Base-by-base conservation (phyloP, 2,888 invertebrate genomes). In the Drosophila antonietae region DNA sequence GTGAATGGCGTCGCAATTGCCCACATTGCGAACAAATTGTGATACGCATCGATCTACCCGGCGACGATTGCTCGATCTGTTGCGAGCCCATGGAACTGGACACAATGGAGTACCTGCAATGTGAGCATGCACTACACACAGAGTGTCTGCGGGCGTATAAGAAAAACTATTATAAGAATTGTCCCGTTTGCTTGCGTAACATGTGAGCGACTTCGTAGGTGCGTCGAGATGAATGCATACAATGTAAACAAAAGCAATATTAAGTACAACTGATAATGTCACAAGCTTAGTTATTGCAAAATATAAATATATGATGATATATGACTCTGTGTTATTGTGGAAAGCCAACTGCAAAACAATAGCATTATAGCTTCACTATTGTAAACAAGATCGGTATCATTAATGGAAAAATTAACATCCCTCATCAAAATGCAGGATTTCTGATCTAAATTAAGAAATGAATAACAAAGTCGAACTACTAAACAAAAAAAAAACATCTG, bases 61-160 rank as follows among this genome's bases (percentile, higher is more conserved):
- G 70, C 3, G 88, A 87, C 3, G 4, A 12, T 0, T 90, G 90
- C 39, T 9, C 58, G 0, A 82, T 90, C 20, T 90, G 90, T 51
- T 31, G 56, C 6, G 58, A 83, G 0, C 41, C 59, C 2, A 68
- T 90, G 62, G 6, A 6, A 0, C 14, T 2, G 0, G 0, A 10
- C 0, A 37, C 61, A 3, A 82, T 87, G 46, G 14, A 9, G 0
- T 65, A 66, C 8, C 23, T 90, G 0, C 49, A 12, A 0, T 90
- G 90, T 56, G 64, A 68, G 10, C 90, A 90, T 59, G 80, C 77
- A 0, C 15, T 88, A 18, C 90, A 90, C 37, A 1, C 0, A 5
- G 0, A 0, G 0, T 90, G 90, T 20, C 7, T 79, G 15, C 0
- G 0, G 0, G 0, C 2, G 0, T 81, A 51, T 14, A 61, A 15